A percentile compares a stretch with the other conserved stretches of the same genome.
Evolutionary conservation across 2,113 vertebrate genomes (phyloP).

Genomic region (Thunnus maccoyii): DNA sequence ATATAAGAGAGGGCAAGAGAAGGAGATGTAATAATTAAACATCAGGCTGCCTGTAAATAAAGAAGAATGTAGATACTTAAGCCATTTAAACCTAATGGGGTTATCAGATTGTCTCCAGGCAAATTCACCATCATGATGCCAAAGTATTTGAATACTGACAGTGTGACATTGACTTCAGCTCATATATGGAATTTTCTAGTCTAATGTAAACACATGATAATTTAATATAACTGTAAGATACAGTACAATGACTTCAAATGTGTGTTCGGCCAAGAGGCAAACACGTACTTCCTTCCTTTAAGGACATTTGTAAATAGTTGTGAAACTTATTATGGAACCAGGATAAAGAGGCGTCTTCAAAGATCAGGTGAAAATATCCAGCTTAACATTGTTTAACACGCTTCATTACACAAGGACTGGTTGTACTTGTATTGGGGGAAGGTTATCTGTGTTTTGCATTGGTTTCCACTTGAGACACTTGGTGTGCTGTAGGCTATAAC

Average conservation of each 20-base stretch:
- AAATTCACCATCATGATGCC: conserved; percentile 55
- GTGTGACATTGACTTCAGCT: conserved; percentile 22
- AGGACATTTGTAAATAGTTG: conserved; percentile 20
- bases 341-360: not conserved
- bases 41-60: not conserved
- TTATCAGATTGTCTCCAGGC: conserved; percentile 62
- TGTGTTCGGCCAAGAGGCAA: not conserved
- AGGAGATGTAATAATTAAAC: not conserved
- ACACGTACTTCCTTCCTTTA: not conserved
- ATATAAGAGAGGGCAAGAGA: not conserved
- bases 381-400: conserved; percentile 16
- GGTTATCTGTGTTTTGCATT: conserved; percentile 36
- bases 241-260: not conserved
- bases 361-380: not conserved
- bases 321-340: not conserved
- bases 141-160: conserved; percentile 64
- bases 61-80: conserved; percentile 12
- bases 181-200: conserved; percentile 42
- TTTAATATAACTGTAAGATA: not conserved
- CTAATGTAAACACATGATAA: not conserved
- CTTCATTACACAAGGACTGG: conserved; percentile 44
- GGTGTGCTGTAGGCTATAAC: not conserved
- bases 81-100: conserved; percentile 1
- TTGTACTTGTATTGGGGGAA: conserved; percentile 12
- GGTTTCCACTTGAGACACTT: conserved; percentile 58